Evolutionary conservation across 2,888 invertebrate genomes (phyloP).

Genomic region (Ellobium chinense): DNA sequence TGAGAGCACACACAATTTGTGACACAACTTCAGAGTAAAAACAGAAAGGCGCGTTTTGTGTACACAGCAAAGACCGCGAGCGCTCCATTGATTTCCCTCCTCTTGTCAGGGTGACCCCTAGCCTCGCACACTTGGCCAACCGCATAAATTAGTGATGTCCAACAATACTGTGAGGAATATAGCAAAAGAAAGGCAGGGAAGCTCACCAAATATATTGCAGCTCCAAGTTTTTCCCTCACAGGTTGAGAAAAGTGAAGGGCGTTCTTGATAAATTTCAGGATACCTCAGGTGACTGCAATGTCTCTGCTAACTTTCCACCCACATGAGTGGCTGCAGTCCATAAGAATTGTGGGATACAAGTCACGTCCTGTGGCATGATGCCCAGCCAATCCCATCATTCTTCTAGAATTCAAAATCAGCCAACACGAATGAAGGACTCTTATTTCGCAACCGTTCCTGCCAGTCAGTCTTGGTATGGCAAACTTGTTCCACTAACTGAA

Average conservation of each 20-base stretch:
- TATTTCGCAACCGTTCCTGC: background rate
- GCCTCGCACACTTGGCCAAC: background rate
- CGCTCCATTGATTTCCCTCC: slow-evolving; percentile 14
- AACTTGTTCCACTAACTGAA: no score
- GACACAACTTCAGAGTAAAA: slow-evolving; percentile 1
- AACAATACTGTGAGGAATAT: background rate
- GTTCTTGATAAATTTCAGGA: no score
- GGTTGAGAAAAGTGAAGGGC: no score
- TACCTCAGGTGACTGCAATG: no score
- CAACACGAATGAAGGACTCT: slow-evolving; percentile 20
- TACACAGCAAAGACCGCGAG: slow-evolving; percentile 21
- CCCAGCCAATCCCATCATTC: slow-evolving; percentile 25
- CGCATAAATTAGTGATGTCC: slow-evolving; percentile 1
- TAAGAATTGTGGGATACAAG: slow-evolving; percentile 2
- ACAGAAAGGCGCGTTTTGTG: slow-evolving; percentile 29
- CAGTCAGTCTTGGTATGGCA: background rate
- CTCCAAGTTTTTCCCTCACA: no score
- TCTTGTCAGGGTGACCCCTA: slow-evolving; percentile 5
- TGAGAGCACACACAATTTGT: slow-evolving; percentile 7
- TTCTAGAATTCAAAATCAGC: slow-evolving; percentile 26
- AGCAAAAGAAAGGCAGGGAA: background rate
- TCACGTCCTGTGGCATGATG: background rate
- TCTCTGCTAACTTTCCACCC: no score
- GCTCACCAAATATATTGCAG: background rate
- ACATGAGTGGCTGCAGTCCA: background rate